Evolutionary conservation across 2,888 invertebrate genomes (phyloP).

Genomic region (Salticus scenicus): DNA sequence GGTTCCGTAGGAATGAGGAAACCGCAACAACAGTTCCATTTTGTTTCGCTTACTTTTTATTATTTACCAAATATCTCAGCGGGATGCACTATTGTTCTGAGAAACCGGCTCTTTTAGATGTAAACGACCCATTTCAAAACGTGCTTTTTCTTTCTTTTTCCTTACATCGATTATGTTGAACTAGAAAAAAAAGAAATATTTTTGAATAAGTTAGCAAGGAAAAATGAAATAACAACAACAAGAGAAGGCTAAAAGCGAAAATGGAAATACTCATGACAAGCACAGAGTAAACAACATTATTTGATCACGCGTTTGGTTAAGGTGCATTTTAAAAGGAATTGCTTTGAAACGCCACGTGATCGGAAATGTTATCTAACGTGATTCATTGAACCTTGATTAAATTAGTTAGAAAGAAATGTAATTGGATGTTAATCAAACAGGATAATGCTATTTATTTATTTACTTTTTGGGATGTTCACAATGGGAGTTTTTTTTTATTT

Average conservation of each 20-base stretch:
- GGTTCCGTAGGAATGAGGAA: slow-evolving; percentile 42
- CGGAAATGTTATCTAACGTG: neutral
- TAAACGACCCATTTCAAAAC: slow-evolving; percentile 52
- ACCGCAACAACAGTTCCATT: slow-evolving; percentile 26
- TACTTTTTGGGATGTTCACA: no score
- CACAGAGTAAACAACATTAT: neutral
- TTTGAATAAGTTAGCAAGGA: neutral
- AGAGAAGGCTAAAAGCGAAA: neutral
- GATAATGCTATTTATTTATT: no score
- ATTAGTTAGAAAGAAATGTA: no score
- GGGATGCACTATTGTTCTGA: slow-evolving; percentile 36
- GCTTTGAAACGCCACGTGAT: neutral
- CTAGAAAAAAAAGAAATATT: neutral
- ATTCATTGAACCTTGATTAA: no score
- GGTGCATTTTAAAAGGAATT: neutral
- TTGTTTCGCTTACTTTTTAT: slow-evolving; percentile 1
- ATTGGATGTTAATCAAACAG: no score
- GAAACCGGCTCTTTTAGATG: slow-evolving; percentile 36
- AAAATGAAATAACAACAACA: neutral
- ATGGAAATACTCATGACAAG: neutral
- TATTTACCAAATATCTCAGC: slow-evolving; percentile 29
- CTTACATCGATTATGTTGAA: neutral
- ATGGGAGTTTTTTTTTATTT: no score
- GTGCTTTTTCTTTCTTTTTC: neutral
- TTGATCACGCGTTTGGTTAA: neutral